These are phyloP conservation scores for Apis mellifera DNA, from an alignment of 1,140 invertebrate species.

Conservation along the genomic window DNA sequence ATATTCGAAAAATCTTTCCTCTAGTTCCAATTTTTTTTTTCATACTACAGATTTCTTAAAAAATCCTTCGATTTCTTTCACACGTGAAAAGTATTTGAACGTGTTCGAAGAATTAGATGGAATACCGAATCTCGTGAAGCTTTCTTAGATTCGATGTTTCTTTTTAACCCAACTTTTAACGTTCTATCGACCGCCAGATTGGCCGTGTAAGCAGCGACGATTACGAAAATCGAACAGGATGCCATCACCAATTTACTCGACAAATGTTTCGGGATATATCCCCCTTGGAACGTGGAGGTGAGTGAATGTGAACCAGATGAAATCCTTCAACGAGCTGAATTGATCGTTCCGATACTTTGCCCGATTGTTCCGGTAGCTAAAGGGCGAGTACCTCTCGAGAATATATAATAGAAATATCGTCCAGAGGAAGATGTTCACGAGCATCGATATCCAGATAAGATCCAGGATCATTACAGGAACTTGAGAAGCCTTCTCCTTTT, in stretches of 20 bases:
- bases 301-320: constrained; percentile 99
- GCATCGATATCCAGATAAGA: constrained; percentile 93
- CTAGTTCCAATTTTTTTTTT: too few species aligned
- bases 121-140: constrained; percentile 95
- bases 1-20: too few species aligned
- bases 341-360: constrained; percentile 94
- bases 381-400: constrained; percentile 96
- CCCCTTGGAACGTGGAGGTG: constrained; percentile 97
- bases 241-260: constrained; percentile 94
- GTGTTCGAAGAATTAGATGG: constrained; percentile 92
- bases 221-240: constrained; percentile 98
- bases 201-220: constrained; percentile 96
- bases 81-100: constrained; percentile 88
- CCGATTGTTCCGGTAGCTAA: constrained; percentile 95
- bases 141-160: constrained; percentile 94
- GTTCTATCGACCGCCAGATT: constrained; percentile 97
- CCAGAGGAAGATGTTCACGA: constrained; percentile 94
- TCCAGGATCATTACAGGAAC: constrained; percentile 96
- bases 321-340: constrained; percentile 95
- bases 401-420: constrained; percentile 95
- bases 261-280: constrained; percentile 95
- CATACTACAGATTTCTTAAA: too few species aligned
- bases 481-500: constrained; percentile 92
- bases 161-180: constrained; percentile 90
- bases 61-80: neutral